Percentiles rank a stretch among this genome's conserved stretches.
Evolutionary conservation across 2,888 invertebrate genomes (phyloP).

Genomic region (Cerastis leucographa): DNA sequence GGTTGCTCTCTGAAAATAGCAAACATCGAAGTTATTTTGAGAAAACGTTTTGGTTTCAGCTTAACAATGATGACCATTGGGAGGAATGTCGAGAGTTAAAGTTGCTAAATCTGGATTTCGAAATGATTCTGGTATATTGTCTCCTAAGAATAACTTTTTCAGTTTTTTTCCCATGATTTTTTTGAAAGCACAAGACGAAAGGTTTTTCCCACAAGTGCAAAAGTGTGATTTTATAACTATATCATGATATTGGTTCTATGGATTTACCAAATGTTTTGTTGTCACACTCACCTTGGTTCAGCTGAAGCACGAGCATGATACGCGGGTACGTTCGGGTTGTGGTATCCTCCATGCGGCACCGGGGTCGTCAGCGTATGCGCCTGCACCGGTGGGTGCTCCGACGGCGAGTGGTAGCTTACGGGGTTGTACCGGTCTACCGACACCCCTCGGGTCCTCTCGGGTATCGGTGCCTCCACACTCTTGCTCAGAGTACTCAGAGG

Average conservation of each 20-base stretch:
- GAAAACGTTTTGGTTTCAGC: constrained; percentile 45
- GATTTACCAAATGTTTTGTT: neutral
- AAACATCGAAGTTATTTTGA: constrained; percentile 42
- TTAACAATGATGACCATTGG: constrained; percentile 39
- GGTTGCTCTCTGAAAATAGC: constrained; percentile 87
- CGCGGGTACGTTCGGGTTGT: constrained; percentile 88
- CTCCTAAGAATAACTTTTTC: too few relatives aligned
- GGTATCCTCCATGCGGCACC: constrained; percentile 81
- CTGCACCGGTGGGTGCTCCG: constrained; percentile 87
- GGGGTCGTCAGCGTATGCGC: constrained; percentile 86
- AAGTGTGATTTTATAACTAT: too few relatives aligned
- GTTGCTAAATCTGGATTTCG: constrained; percentile 24
- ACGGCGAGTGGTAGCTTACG: constrained; percentile 82
- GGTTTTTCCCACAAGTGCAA: too few relatives aligned
- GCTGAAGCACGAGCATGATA: constrained; percentile 87
- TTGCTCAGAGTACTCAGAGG: constrained; percentile 84
- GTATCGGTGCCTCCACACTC: constrained; percentile 73
- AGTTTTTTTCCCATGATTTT: too few relatives aligned
- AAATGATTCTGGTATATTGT: constrained; percentile 8
- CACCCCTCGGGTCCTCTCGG: constrained; percentile 84
- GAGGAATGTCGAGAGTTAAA: constrained; percentile 26
- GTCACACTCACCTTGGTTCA: constrained; percentile 83
- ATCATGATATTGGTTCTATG: too few relatives aligned
- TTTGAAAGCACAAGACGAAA: too few relatives aligned
- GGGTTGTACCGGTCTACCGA: constrained; percentile 88